Evolutionary conservation across 53 echinoderm and acorn worm species (phyloP).

Genomic region (Stichopus horrens): DNA sequence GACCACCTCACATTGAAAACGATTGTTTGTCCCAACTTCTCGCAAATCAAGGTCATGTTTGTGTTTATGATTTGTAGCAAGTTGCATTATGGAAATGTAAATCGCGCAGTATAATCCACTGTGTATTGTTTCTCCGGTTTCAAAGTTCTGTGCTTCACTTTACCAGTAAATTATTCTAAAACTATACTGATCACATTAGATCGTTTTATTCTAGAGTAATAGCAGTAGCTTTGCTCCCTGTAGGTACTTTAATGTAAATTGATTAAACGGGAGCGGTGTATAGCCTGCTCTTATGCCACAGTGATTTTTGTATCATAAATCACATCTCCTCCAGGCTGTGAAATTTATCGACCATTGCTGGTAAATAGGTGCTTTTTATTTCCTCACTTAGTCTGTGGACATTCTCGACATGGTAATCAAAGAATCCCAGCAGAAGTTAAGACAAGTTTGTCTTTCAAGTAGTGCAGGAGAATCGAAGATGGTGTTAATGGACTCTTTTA

Average conservation of each 20-base stretch:
- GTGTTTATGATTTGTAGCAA: too few species aligned
- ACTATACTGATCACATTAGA: neutral
- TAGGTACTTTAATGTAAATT: neutral
- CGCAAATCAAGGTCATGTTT: too few species aligned
- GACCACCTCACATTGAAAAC: too few species aligned
- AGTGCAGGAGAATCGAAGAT: neutral
- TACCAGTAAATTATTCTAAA: neutral
- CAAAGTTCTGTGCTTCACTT: neutral
- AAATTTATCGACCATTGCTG: slow-evolving; percentile 1
- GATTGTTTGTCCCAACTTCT: too few species aligned
- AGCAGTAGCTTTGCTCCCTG: too few species aligned
- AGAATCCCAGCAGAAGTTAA: neutral
- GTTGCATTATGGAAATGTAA: too few species aligned
- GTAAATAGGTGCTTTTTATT: neutral
- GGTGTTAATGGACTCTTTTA: slow-evolving; percentile 4
- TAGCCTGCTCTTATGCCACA: neutral
- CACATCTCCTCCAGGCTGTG: slow-evolving; percentile 10
- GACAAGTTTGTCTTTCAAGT: neutral
- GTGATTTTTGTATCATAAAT: neutral
- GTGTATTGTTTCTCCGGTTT: too few species aligned
- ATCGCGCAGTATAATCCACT: too few species aligned
- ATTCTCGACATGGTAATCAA: neutral
- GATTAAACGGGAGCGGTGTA: neutral
- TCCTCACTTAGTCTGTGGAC: slow-evolving; percentile 1
- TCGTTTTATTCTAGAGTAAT: neutral